Evolutionary conservation across 2,888 invertebrate species (phyloP).

Genomic region (Drosophila lacicola): DNA sequence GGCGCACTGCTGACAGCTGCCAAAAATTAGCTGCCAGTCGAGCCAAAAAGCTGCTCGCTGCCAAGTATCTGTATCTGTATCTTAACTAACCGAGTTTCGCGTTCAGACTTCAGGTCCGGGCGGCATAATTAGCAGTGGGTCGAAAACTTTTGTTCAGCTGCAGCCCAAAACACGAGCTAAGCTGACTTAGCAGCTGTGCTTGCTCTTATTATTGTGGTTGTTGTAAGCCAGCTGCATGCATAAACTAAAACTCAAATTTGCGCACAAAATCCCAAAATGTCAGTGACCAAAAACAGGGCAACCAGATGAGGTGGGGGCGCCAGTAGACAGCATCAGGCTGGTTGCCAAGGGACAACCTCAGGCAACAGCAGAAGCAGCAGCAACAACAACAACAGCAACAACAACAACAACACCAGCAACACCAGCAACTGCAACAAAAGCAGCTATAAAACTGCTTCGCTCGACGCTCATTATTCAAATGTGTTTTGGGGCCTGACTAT

Average conservation of each 20-base stretch:
- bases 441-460: conserved; percentile 50
- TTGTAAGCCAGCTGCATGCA: conserved; percentile 55
- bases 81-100: conserved; percentile 18
- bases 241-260: conserved; percentile 70
- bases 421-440: conserved; percentile 40
- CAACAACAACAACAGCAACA: background rate
- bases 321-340: conserved; percentile 28
- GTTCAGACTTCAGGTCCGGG: conserved; percentile 36
- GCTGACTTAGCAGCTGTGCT: conserved; percentile 47
- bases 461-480: conserved; percentile 72
- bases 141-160: conserved; percentile 44
- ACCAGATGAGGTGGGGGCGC: background rate
- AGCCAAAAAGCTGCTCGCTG: conserved; percentile 2
- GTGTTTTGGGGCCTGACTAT: conserved; percentile 41
- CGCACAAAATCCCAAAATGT: conserved; percentile 70
- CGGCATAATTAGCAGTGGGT: conserved; percentile 68
- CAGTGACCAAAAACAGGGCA: conserved; percentile 50
- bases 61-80: conserved; percentile 10
- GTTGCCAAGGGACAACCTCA: conserved; percentile 23
- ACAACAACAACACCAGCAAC: conserved; percentile 32
- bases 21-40: conserved; percentile 69
- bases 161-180: conserved; percentile 40
- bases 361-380: background rate
- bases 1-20: conserved; percentile 66
- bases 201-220: conserved; percentile 37